Conservation (phyloP, 2,797 vertebrate species). For the Serranus cabrilla region DNA sequence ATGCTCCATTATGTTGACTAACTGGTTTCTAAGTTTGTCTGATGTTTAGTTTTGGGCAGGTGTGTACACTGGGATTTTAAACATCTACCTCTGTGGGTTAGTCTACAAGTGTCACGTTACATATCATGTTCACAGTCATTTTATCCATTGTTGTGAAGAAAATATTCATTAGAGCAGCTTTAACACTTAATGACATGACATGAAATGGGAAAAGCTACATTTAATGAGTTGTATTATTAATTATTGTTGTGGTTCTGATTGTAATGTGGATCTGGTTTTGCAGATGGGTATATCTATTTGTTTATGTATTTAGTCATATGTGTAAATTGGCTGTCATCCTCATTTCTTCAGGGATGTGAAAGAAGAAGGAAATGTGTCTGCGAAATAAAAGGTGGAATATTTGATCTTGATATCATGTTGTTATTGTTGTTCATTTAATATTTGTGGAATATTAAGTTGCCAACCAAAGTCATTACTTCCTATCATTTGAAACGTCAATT, state of each 20-base stretch:
- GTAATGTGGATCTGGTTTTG: not conserved
- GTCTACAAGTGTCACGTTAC: no score
- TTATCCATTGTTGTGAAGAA: no score
- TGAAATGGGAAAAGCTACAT: no score
- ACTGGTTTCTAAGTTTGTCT: no score
- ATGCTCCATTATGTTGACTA: no score
- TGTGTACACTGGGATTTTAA: no score
- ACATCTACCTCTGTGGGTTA: no score
- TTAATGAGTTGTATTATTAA: not conserved
- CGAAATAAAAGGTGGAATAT: not conserved
- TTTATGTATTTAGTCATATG: not conserved
- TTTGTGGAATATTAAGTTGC: constrained; percentile 7
- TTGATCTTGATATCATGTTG: not conserved
- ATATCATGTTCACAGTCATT: no score
- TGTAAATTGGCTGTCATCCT: not conserved
- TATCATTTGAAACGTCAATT: constrained; percentile 5
- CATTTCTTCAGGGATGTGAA: not conserved
- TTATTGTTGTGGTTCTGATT: not conserved
- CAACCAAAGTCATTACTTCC: constrained; percentile 16
- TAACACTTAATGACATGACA: not conserved
- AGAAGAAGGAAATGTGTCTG: not conserved
- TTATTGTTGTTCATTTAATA: constrained; percentile 13
- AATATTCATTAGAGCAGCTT: no score
- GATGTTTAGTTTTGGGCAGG: no score
- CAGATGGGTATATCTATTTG: not conserved